Conservation (phyloP, 2,113 vertebrate species). For the Peromyscus maniculatus region DNA sequence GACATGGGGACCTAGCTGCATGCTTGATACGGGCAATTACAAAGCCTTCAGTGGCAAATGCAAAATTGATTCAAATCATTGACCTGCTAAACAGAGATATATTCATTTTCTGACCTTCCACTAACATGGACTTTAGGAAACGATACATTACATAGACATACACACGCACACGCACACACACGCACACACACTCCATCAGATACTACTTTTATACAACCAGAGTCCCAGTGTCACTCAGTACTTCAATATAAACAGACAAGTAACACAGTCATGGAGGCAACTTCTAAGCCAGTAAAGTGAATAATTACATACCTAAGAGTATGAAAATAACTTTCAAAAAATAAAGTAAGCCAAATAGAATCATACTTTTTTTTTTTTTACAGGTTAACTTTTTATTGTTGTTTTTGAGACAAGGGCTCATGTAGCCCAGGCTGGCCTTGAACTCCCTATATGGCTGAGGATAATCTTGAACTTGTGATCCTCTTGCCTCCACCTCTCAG, state of each 20-base stretch:
- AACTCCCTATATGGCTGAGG: neutral
- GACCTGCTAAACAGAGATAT: slow-evolving; percentile 32
- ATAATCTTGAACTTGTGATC: neutral
- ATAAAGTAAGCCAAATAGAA: slow-evolving; percentile 64
- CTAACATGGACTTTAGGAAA: slow-evolving; percentile 59
- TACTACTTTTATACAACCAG: slow-evolving; percentile 58
- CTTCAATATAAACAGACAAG: slow-evolving; percentile 69
- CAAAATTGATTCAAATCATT: slow-evolving; percentile 56
- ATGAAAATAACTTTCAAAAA: slow-evolving; percentile 65
- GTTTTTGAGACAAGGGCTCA: neutral
- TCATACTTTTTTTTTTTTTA: neutral
- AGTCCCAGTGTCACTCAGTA: slow-evolving; percentile 70
- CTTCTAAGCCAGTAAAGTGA: slow-evolving; percentile 66
- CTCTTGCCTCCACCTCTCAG: neutral
- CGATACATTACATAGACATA: slow-evolving; percentile 63
- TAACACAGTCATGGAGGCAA: slow-evolving; percentile 53
- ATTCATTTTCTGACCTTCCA: slow-evolving; percentile 45
- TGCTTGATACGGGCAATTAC: slow-evolving; percentile 42
- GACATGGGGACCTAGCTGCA: slow-evolving; percentile 30
- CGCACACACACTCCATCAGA: slow-evolving; percentile 58
- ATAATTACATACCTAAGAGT: slow-evolving; percentile 44
- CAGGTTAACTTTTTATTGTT: slow-evolving; percentile 29
- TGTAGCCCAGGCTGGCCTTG: neutral
- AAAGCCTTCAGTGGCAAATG: slow-evolving; percentile 55
- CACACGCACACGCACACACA: slow-evolving; percentile 36